Conservation (phyloP, 2,888 invertebrate species). For the Synanthedon andrenaeformis region DNA sequence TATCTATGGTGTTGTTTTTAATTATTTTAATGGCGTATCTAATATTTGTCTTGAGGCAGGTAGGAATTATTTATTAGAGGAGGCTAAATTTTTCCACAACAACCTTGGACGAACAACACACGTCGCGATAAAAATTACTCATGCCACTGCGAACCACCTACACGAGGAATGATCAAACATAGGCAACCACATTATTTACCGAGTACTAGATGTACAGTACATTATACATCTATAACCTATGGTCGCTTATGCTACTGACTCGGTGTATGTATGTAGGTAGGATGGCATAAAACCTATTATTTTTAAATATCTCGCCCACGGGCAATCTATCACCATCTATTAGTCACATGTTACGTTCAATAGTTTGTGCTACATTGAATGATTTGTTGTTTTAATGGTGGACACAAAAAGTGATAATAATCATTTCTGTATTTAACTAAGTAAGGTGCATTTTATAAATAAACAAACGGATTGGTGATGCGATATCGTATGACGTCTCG, state of each 20-base stretch:
- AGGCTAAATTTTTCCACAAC: constrained; percentile 34
- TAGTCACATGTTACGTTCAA: constrained; percentile 7
- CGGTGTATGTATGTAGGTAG: neutral
- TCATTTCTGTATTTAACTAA: neutral
- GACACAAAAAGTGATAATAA: no score
- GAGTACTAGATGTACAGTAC: neutral
- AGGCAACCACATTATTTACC: constrained; percentile 18
- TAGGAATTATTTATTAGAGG: neutral
- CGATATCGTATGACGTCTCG: constrained; percentile 26
- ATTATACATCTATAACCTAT: no score
- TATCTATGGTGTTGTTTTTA: no score
- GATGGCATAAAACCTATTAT: constrained; percentile 12
- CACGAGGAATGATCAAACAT: constrained; percentile 29
- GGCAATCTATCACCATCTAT: constrained; percentile 12
- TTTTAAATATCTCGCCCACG: constrained; percentile 24
- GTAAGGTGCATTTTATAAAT: constrained; percentile 23
- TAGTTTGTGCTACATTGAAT: no score
- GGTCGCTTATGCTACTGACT: no score
- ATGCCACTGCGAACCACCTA: constrained; percentile 26
- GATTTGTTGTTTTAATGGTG: no score
- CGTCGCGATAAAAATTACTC: constrained; percentile 44
- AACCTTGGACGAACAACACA: constrained; percentile 27
- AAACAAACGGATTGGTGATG: constrained; percentile 44
- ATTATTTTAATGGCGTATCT: no score
- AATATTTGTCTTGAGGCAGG: neutral